These are phyloP conservation scores for Cylas formicarius DNA, from an alignment of 1,140 invertebrate genomes.

Conservation along the genomic window DNA sequence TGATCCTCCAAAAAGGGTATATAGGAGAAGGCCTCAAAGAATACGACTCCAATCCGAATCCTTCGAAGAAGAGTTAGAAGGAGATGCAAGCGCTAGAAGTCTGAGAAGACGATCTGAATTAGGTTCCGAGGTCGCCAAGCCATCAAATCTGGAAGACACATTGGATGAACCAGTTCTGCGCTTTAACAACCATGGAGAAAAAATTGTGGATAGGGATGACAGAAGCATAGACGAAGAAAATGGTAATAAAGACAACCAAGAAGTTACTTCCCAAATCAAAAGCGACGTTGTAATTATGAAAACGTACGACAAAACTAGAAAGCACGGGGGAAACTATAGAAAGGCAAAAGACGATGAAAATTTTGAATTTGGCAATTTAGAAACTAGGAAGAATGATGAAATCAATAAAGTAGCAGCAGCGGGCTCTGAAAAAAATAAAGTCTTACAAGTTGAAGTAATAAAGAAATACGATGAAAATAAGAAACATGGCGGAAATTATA, in stretches of 20 bases:
- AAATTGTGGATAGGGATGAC: too few species aligned
- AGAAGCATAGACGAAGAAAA: too few species aligned
- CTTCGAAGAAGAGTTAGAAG: slow-evolving; percentile 18
- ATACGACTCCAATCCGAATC: slow-evolving; percentile 23
- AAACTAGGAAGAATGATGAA: slow-evolving; percentile 22
- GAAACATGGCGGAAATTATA: slow-evolving; percentile 8
- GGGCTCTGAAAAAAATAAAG: slow-evolving; percentile 1
- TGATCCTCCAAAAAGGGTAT: slow-evolving; percentile 17
- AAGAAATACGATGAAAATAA: slow-evolving; percentile 4
- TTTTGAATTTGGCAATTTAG: slow-evolving; percentile 10
- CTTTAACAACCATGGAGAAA: too few species aligned
- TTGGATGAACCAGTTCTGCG: too few species aligned
- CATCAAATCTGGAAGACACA: too few species aligned
- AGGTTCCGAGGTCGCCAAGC: too few species aligned
- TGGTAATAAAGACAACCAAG: not conserved
- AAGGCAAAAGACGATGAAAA: slow-evolving; percentile 4
- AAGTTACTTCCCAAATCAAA: not conserved
- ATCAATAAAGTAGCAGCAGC: slow-evolving; percentile 16
- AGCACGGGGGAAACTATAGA: slow-evolving; percentile 28
- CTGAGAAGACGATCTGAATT: slow-evolving; percentile 25
- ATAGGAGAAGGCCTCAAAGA: slow-evolving; percentile 24
- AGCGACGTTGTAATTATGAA: slow-evolving; percentile 8
- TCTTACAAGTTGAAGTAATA: not conserved
- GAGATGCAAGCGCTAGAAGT: slow-evolving; percentile 16
- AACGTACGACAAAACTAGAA: slow-evolving; percentile 24